Evolutionary conservation across 2,888 invertebrate species (phyloP).

Genomic region (Arrhopalites spinosus): DNA sequence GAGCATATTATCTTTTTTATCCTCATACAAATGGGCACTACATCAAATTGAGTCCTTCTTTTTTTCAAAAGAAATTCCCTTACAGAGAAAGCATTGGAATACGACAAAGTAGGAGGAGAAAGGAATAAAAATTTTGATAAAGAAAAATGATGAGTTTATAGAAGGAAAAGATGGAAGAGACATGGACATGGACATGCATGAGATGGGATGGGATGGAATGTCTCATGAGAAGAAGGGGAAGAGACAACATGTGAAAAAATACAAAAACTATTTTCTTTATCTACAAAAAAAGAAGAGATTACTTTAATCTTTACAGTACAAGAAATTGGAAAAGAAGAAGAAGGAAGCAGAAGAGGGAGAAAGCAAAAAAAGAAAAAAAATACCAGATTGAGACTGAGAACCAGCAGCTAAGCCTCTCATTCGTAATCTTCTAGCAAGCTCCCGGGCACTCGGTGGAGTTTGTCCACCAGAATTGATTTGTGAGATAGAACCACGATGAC

Average conservation of each 20-base stretch:
- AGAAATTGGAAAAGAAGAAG: not conserved
- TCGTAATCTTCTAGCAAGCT: constrained; percentile 55
- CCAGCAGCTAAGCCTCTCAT: constrained; percentile 54
- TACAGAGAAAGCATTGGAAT: not conserved
- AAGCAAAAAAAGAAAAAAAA: constrained; percentile 6
- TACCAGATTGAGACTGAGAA: constrained; percentile 56
- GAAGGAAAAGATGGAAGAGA: too few relatives aligned
- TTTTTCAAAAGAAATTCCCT: not conserved
- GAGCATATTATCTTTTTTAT: constrained; percentile 17
- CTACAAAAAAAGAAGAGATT: not conserved
- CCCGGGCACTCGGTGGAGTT: constrained; percentile 54
- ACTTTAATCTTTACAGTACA: not conserved
- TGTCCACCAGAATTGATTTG: constrained; percentile 53
- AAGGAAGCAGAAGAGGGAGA: not conserved
- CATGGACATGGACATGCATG: not conserved
- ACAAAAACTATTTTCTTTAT: not conserved
- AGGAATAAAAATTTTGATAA: too few relatives aligned
- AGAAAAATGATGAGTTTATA: too few relatives aligned
- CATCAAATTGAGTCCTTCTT: not conserved
- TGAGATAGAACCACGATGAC: constrained; percentile 56
- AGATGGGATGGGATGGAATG: not conserved
- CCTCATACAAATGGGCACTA: not conserved
- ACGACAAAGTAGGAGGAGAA: too few relatives aligned
- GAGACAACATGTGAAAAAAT: not conserved
- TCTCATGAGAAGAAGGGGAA: not conserved